Conservation (phyloP, 2,797 vertebrate genomes). For the Pelobates cultripes region DNA sequence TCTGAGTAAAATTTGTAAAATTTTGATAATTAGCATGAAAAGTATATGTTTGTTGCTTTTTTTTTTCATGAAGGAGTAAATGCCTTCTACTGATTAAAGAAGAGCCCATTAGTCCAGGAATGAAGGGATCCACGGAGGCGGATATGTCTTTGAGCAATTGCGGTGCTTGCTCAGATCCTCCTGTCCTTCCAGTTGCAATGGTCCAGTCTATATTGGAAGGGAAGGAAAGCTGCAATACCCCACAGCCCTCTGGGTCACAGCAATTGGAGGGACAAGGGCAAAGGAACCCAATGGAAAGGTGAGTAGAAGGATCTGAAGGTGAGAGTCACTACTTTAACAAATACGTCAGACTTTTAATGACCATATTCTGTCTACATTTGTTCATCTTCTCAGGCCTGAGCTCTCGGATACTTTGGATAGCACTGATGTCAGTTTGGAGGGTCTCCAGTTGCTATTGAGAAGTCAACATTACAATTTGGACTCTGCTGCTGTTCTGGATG, state of each 20-base stretch:
- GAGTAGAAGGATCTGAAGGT: conserved; percentile 25
- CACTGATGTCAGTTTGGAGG: conserved; percentile 85
- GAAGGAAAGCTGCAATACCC: conserved; percentile 67
- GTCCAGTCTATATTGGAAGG: conserved; percentile 94
- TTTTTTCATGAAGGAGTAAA: conserved; percentile 79
- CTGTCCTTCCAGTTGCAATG: conserved; percentile 89
- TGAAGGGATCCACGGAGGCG: conserved; percentile 73
- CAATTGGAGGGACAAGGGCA: conserved; percentile 77
- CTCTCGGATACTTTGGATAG: conserved; percentile 78
- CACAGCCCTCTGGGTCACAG: conserved; percentile 53
- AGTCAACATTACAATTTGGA: conserved; percentile 85
- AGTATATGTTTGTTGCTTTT: conserved; percentile 17
- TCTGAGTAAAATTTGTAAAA: no score
- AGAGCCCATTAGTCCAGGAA: conserved; percentile 88
- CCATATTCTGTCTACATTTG: conserved; percentile 21
- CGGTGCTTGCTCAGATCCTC: conserved; percentile 85
- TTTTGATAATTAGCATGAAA: no score
- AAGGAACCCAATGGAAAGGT: conserved; percentile 79
- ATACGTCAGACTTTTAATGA: not conserved
- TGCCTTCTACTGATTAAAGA: conserved; percentile 93
- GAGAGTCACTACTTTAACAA: no score
- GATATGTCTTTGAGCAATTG: conserved; percentile 76
- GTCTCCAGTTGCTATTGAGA: conserved; percentile 86
- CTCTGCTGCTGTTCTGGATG: conserved; percentile 76
- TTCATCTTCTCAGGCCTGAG: conserved; percentile 73